Conservation (phyloP, 2,888 invertebrate species). For the Xiphydria camelus region DNA sequence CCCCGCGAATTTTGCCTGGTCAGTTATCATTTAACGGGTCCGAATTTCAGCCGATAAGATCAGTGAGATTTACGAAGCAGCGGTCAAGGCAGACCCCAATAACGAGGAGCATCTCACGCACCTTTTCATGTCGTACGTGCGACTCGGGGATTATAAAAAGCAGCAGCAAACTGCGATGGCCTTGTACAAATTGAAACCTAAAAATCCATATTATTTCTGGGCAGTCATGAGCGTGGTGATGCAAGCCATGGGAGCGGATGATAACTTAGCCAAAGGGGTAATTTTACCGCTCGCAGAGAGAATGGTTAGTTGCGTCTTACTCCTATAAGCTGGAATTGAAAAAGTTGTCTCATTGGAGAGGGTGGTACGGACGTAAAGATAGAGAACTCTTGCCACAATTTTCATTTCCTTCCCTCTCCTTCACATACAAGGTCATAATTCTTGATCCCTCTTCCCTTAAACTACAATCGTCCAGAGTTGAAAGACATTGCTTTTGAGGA, state of each 20-base stretch:
- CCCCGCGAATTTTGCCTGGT: neutral
- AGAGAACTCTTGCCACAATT: too few relatives aligned
- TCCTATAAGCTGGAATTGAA: too few relatives aligned
- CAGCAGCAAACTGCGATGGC: slow-evolving; percentile 90
- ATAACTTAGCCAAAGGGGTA: slow-evolving; percentile 64
- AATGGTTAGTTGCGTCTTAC: slow-evolving; percentile 80
- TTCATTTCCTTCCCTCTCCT: too few relatives aligned
- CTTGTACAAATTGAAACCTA: slow-evolving; percentile 87
- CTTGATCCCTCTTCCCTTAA: too few relatives aligned
- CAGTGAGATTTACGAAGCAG: slow-evolving; percentile 86
- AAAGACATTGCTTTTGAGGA: too few relatives aligned
- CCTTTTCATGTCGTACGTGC: slow-evolving; percentile 94
- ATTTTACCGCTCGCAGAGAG: slow-evolving; percentile 86
- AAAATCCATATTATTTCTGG: slow-evolving; percentile 98
- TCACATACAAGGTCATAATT: too few relatives aligned
- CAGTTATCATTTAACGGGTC: too few relatives aligned
- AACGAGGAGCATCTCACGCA: slow-evolving; percentile 93
- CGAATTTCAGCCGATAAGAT: slow-evolving; percentile 82
- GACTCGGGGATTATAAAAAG: slow-evolving; percentile 84
- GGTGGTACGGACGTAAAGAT: too few relatives aligned
- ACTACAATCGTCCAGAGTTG: too few relatives aligned
- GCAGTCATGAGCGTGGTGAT: slow-evolving; percentile 95
- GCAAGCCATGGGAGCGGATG: slow-evolving; percentile 68
- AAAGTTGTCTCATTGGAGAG: too few relatives aligned
- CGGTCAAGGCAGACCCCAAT: slow-evolving; percentile 79